These are phyloP conservation scores for Taeniopygia guttata DNA, from an alignment of 2,797 vertebrate genomes.

Conservation along the genomic window DNA sequence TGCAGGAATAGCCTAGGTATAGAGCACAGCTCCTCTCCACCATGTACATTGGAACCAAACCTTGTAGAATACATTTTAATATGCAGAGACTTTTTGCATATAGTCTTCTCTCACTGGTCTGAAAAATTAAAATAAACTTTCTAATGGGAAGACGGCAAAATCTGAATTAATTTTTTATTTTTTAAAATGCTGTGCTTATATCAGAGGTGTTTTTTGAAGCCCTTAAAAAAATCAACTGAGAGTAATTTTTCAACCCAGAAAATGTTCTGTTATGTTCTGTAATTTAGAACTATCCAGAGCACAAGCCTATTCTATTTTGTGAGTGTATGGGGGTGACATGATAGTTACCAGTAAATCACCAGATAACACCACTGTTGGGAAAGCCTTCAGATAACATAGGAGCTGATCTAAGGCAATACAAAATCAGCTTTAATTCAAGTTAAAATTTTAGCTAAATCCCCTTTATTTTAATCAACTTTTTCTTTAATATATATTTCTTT, in stretches of 20 bases:
- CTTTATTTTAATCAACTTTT: neutral
- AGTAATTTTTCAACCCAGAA: neutral
- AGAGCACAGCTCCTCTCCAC: neutral
- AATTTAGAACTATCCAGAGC: neutral
- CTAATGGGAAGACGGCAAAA: neutral
- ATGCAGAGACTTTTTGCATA: neutral
- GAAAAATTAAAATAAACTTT: neutral
- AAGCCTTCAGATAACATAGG: neutral
- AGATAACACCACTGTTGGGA: neutral
- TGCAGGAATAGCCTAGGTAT: neutral
- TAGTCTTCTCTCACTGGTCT: neutral
- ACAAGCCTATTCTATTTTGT: neutral
- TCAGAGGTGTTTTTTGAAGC: neutral
- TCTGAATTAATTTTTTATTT: neutral
- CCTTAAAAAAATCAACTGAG: neutral
- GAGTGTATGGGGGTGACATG: neutral
- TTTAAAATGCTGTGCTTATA: neutral
- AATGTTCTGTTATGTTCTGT: neutral
- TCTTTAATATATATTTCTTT: neutral
- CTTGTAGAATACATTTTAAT: neutral
- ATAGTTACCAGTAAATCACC: neutral
- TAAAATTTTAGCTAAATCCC: neutral
- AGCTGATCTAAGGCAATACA: neutral
- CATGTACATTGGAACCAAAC: neutral
- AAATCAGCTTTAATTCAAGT: neutral